A percentile compares a stretch with the other conserved stretches of the same genome.
phyloP scores from a whole-genome alignment of 2,888 invertebrate species.

The Lapara coniferarum region DNA sequence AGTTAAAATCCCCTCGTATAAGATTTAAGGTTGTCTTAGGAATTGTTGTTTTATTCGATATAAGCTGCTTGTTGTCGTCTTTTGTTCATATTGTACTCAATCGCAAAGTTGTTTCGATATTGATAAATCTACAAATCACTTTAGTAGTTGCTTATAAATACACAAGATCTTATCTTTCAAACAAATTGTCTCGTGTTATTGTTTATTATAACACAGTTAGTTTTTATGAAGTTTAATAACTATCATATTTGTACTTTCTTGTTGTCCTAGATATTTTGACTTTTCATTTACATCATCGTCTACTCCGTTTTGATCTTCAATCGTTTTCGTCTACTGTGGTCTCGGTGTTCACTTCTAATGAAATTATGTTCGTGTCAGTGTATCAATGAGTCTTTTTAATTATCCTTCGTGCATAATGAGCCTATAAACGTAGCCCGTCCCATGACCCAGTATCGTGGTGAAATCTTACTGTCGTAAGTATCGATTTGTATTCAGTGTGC shows the following conservation, averaged over 20 bases:
- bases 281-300: background rate
- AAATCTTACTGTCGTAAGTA: conserved; percentile 80
- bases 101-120: background rate
- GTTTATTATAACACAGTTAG: too few species aligned
- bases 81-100: background rate
- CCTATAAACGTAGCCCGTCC: conserved; percentile 60
- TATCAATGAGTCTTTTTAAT: conserved; percentile 48
- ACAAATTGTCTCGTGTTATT: too few species aligned
- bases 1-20: background rate
- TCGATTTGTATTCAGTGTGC: conserved; percentile 76
- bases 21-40: background rate
- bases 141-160: background rate
- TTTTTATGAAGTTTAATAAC: too few species aligned
- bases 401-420: conserved; percentile 58
- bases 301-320: background rate
- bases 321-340: background rate
- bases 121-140: background rate
- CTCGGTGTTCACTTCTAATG: conserved; percentile 17
- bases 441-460: conserved; percentile 81
- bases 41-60: background rate
- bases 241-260: background rate
- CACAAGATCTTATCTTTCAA: too few species aligned
- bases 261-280: background rate
- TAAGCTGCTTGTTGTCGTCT: background rate
- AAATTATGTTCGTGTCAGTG: conserved; percentile 41